phyloP scores from a whole-genome alignment of 1,140 invertebrate genomes.

The Bombus breviceps region DNA sequence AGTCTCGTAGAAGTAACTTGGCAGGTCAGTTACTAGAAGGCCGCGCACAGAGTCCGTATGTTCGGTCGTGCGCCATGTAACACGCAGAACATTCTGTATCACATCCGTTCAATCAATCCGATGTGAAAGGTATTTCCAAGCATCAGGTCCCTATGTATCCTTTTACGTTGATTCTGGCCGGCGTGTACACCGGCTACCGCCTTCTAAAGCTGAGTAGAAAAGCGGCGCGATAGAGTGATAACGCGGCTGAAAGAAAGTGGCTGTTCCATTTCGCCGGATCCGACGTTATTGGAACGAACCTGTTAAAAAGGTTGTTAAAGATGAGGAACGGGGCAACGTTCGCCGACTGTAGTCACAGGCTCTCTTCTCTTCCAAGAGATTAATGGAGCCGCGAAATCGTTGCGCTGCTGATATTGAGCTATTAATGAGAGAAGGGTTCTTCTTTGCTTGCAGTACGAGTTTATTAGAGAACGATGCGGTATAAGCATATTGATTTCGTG shows the following conservation, averaged over 20 bases:
- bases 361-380: neutral
- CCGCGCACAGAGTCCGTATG: neutral
- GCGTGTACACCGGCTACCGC: constrained; percentile 9
- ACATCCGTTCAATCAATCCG: constrained; percentile 61
- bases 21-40: constrained; percentile 2
- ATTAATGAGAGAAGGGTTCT: neutral
- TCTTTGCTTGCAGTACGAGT: neutral
- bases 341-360: too few relatives aligned
- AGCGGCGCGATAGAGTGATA: constrained; percentile 44
- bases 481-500: neutral
- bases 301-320: neutral
- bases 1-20: too few relatives aligned
- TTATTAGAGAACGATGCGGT: neutral
- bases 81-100: constrained; percentile 64
- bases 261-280: constrained; percentile 34
- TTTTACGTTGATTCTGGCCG: constrained; percentile 52
- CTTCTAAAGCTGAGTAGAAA: constrained; percentile 38
- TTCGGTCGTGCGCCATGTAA: constrained; percentile 35
- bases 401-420: neutral
- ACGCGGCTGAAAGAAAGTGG: constrained; percentile 49
- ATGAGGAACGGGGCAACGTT: neutral
- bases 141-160: constrained; percentile 47
- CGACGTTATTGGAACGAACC: constrained; percentile 22
- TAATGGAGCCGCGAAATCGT: constrained; percentile 6
- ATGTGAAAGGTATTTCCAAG: constrained; percentile 56